These are phyloP conservation scores for Gymnoscopelus braueri DNA, from an alignment of 2,797 vertebrate species.

Conservation along the genomic window DNA sequence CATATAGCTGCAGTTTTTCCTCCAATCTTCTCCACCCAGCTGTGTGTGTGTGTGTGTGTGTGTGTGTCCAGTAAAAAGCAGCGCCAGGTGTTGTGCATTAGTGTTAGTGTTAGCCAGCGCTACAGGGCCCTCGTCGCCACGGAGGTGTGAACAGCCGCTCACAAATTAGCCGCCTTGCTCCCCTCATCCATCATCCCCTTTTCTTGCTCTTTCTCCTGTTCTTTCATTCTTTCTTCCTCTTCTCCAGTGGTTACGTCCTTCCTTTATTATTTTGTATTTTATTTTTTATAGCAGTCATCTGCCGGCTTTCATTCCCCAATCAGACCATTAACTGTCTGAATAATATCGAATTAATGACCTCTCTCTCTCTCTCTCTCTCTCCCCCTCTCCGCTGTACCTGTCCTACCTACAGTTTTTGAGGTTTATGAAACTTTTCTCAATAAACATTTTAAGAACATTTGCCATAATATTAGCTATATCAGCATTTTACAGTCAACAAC, in stretches of 20 bases:
- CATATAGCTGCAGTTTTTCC: too few relatives aligned
- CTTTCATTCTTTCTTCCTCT: slow-evolving; percentile 12
- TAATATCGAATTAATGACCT: too few relatives aligned
- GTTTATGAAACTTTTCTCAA: too few relatives aligned
- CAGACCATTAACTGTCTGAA: too few relatives aligned
- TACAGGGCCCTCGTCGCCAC: slow-evolving; percentile 36
- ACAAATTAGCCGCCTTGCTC: slow-evolving; percentile 56
- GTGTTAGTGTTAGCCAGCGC: slow-evolving; percentile 41
- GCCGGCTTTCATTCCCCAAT: too few relatives aligned
- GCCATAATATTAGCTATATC: too few relatives aligned
- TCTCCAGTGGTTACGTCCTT: background rate
- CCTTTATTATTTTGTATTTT: too few relatives aligned
- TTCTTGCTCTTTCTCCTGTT: background rate
- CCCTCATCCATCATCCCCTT: slow-evolving; percentile 68
- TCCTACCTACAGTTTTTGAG: too few relatives aligned
- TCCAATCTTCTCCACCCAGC: background rate
- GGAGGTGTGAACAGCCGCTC: slow-evolving; percentile 67
- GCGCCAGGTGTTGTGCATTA: slow-evolving; percentile 71
- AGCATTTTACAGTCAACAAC: too few relatives aligned
- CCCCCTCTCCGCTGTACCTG: background rate
- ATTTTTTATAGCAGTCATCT: too few relatives aligned
- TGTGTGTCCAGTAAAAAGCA: background rate
- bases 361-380: slow-evolving; percentile 7
- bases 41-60: background rate
- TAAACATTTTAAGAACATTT: too few relatives aligned